phyloP scores from a whole-genome alignment of 2,888 invertebrate species.

The Synergus gifuensis region DNA sequence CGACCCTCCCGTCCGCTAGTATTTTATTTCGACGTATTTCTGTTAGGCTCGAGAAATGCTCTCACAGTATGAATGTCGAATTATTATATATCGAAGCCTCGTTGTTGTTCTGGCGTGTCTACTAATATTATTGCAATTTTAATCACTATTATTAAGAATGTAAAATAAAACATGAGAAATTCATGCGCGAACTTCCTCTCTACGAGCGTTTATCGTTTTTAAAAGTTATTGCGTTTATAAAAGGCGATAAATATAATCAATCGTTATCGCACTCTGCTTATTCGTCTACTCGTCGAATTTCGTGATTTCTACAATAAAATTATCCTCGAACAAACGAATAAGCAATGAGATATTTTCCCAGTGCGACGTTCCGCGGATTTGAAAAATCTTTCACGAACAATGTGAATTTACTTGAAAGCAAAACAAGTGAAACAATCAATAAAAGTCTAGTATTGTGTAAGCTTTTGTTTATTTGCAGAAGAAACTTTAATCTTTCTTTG shows the following conservation, averaged over 20 bases:
- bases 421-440: background rate
- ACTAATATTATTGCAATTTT: conserved; percentile 24
- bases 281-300: conserved; percentile 3
- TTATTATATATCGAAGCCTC: conserved; percentile 29
- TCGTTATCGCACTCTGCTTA: conserved; percentile 16
- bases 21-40: conserved; percentile 55
- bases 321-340: background rate
- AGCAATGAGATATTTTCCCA: background rate
- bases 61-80: conserved; percentile 28
- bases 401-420: background rate
- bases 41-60: conserved; percentile 39
- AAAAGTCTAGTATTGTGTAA: background rate
- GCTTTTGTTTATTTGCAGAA: background rate
- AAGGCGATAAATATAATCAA: conserved; percentile 15
- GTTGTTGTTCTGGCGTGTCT: conserved; percentile 21
- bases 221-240: conserved; percentile 30
- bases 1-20: conserved; percentile 60
- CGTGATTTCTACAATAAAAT: background rate
- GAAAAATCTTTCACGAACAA: background rate
- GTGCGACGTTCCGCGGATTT: background rate
- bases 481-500: background rate
- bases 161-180: conserved; percentile 5
- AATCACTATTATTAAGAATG: conserved; percentile 36
- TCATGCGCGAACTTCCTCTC: background rate
- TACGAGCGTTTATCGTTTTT: conserved; percentile 11